Evolutionary conservation across 2,113 vertebrate genomes (phyloP), one percentile per base, ranked within the genome.

Genomic region (Pelecanus crispus): DNA sequence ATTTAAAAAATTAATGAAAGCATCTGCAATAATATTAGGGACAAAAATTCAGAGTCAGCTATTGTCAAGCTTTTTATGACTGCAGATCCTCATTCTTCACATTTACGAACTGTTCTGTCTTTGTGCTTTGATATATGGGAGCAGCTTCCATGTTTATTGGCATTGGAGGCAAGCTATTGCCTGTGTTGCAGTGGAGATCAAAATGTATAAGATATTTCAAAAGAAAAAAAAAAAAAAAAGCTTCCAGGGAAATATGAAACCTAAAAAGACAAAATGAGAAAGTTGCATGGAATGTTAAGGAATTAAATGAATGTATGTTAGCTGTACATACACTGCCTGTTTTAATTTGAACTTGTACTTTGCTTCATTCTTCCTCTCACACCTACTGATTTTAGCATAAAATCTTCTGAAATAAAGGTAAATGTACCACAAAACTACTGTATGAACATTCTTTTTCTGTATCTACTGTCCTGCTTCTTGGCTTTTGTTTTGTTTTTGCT

Each of bases 91-190:
- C 87, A 62, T 93, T 95, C 89, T 87, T 92, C 50, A 59, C 66
- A 62, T 80, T 68, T 91, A 56, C 93, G 84, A 96, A 86, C 78
- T 75, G 15, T 94, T 95, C 72, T 9, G 3, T 75, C 89, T 78
- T 68, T 44, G 17, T 44, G 13, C 79, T 96, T 82, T 80, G 90
- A 92, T 74, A 94, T 10, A 18, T 89, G 71, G 45, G 95, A 92
- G n/a, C 19, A 32, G 42, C 55, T 90, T 53, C 66, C 86, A 70
- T 77, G 81, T 81, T 96, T 92, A 63, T 26, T 73, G 12, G 12
- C 42, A 67, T 61, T 96, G 93, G 92, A 97, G 92, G 80, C 81
- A 88, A 86, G 87, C 24, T 79, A 8, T 45, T 67, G 47, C 47
- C 59, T 81, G 6, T 50, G 52, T 36, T 86, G 34, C 58, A 36